These are phyloP conservation scores for Haplochromis burtoni DNA, from an alignment of 2,113 vertebrate species.

Conservation along the genomic window DNA sequence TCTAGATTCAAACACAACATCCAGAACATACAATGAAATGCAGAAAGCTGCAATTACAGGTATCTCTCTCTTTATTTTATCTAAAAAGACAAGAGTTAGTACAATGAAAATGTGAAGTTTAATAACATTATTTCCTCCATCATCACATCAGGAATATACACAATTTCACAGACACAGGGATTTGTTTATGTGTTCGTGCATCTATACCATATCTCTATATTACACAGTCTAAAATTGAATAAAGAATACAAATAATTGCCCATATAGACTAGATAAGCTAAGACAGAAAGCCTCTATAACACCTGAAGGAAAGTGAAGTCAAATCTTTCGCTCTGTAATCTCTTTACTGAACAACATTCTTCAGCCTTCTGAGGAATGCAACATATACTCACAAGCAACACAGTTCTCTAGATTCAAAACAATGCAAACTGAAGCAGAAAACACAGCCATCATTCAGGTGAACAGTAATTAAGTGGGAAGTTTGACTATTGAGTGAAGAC, in stretches of 20 bases:
- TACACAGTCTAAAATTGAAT: not conserved
- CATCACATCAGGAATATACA: not conserved
- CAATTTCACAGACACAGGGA: not conserved
- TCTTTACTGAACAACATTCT: not conserved
- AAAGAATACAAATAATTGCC: not conserved
- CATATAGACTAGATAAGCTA: not conserved
- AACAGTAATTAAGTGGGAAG: not conserved
- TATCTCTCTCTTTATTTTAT: not conserved
- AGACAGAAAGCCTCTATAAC: not conserved
- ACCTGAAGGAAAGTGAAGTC: not conserved
- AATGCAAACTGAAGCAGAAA: not conserved
- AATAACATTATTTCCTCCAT: not conserved
- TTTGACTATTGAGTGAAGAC: not conserved
- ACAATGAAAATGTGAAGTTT: not conserved
- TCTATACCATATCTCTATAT: not conserved
- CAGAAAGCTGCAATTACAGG: not conserved
- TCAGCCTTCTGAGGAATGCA: not conserved
- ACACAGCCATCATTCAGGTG: not conserved
- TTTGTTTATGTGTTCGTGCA: not conserved
- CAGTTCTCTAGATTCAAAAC: not conserved
- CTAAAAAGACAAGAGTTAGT: not conserved
- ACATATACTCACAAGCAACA: not conserved
- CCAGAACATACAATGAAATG: not conserved
- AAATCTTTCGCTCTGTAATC: not conserved
- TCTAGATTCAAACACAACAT: not conserved